phyloP scores from a whole-genome alignment of 2,797 vertebrate species.

The Petrocephalus sullivani region DNA sequence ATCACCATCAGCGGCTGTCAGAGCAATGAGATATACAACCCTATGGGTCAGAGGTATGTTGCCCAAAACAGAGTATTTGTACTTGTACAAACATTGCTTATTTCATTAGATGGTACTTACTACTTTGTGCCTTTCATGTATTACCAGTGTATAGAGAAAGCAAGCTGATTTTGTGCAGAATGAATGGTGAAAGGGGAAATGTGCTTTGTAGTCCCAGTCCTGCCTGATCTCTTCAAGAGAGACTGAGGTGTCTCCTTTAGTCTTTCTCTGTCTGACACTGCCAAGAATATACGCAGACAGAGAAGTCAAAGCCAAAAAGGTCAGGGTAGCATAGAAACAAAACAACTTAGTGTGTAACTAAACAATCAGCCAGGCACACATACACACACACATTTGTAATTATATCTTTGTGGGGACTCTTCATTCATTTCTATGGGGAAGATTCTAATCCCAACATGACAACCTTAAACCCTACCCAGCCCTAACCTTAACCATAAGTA shows the following conservation, averaged over 20 bases:
- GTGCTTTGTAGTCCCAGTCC: neutral
- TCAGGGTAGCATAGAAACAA: neutral
- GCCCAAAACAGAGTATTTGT: neutral
- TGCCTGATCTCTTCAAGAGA: neutral
- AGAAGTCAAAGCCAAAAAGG: neutral
- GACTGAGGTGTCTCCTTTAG: neutral
- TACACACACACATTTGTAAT: neutral
- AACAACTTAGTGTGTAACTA: neutral
- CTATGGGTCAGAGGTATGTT: constrained; percentile 74
- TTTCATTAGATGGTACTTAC: neutral
- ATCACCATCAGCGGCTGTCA: constrained; percentile 80
- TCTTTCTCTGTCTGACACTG: neutral
- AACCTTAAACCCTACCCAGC: too few species aligned
- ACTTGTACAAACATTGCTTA: neutral
- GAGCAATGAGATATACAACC: constrained; percentile 80
- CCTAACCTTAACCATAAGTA: too few species aligned
- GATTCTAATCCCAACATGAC: too few species aligned
- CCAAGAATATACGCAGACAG: neutral
- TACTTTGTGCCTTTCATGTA: neutral
- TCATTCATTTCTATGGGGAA: too few species aligned
- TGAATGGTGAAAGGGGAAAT: neutral
- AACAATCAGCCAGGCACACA: neutral
- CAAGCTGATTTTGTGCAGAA: neutral
- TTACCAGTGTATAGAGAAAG: neutral
- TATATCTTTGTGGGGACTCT: too few species aligned